A percentile compares a stretch with the other conserved stretches of the same genome.
Evolutionary conservation across 2,113 vertebrate genomes (phyloP).

Genomic region (Himantopus leucocephalus): DNA sequence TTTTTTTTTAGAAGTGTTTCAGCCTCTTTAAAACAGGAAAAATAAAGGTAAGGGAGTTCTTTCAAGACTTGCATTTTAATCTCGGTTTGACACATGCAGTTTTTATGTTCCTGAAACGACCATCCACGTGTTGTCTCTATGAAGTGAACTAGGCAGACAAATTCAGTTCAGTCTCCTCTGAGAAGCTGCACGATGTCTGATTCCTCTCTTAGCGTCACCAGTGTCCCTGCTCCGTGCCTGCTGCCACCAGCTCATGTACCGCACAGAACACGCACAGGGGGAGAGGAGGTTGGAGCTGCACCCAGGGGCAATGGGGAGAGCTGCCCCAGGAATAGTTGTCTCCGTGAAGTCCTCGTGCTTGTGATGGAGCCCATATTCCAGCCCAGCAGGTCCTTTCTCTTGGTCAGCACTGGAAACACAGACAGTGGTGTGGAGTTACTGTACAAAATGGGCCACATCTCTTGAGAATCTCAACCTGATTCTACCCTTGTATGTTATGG

Average conservation of each 20-base stretch:
- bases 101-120: neutral
- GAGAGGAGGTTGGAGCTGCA: neutral
- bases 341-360: fast-evolving
- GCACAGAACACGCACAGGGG: fast-evolving
- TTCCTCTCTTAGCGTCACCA: neutral
- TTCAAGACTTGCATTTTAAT: neutral
- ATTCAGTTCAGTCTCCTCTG: neutral
- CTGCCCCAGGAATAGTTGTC: fast-evolving
- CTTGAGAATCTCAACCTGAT: neutral
- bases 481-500: neutral
- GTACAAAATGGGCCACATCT: neutral
- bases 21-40: neutral
- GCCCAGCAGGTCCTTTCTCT: neutral
- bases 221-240: fast-evolving
- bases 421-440: neutral
- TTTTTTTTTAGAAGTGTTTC: neutral
- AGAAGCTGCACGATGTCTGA: neutral
- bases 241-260: neutral
- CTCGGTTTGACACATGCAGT: neutral
- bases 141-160: neutral
- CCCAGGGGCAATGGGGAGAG: fast-evolving
- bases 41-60: neutral
- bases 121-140: neutral
- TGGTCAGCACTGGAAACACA: neutral
- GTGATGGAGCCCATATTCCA: neutral